Conservation (phyloP, 2,888 invertebrate species). For the Metellina segmentata region DNA sequence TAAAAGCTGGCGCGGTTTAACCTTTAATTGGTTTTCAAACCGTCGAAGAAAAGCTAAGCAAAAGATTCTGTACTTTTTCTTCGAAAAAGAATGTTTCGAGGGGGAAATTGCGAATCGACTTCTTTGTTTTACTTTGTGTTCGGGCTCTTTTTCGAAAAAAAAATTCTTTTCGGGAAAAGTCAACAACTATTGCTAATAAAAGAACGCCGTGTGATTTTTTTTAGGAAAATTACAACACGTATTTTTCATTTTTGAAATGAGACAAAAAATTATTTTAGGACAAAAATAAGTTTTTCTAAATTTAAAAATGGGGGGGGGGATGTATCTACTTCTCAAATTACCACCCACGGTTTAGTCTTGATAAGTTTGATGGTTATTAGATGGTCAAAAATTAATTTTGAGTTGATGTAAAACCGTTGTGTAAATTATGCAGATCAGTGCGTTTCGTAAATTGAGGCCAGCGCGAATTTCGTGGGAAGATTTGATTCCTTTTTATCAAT, state of each 20-base stretch:
- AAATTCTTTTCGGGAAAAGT: neutral
- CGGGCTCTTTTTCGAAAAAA: neutral
- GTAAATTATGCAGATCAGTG: too few species aligned
- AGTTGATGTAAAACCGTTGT: too few species aligned
- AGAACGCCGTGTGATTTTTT: neutral
- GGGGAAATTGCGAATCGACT: neutral
- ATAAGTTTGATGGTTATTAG: too few species aligned
- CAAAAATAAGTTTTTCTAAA: too few species aligned
- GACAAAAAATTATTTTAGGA: too few species aligned
- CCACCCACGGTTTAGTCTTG: too few species aligned
- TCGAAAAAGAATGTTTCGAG: neutral
- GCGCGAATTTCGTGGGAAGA: too few species aligned
- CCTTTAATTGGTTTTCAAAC: slow-evolving; percentile 59
- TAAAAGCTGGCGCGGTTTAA: slow-evolving; percentile 45
- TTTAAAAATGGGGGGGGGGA: too few species aligned
- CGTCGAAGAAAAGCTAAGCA: slow-evolving; percentile 24
- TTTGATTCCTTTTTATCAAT: too few species aligned
- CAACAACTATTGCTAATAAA: neutral
- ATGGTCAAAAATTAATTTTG: too few species aligned
- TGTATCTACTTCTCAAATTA: too few species aligned
- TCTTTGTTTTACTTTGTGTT: neutral
- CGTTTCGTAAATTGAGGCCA: too few species aligned
- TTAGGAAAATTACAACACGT: neutral
- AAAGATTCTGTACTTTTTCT: slow-evolving; percentile 1
- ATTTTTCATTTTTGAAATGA: neutral